Evolutionary conservation across 2,888 invertebrate genomes (phyloP).

Genomic region (Drosophila paranaensis): DNA sequence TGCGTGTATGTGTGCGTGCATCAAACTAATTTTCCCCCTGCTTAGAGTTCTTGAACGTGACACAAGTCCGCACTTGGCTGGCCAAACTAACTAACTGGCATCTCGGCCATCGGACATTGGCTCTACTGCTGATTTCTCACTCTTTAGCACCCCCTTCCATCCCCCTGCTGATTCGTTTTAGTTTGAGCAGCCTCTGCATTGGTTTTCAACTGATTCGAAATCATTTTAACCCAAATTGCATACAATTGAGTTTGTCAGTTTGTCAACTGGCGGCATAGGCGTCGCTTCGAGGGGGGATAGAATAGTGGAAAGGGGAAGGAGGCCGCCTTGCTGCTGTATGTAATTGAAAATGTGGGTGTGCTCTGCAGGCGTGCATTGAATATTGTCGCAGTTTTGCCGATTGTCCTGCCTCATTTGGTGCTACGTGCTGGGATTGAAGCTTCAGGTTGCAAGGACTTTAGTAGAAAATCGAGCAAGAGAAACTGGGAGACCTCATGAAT

Average conservation of each 20-base stretch:
- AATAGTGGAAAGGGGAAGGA: background rate
- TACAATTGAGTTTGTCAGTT: constrained; percentile 69
- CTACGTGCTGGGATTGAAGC: constrained; percentile 4
- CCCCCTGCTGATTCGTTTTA: constrained; percentile 12
- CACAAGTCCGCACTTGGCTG: constrained; percentile 71
- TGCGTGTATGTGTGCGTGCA: constrained; percentile 33
- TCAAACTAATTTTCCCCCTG: constrained; percentile 79
- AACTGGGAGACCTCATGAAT: background rate
- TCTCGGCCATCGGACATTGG: constrained; percentile 1
- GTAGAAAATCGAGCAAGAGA: background rate
- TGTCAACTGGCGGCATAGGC: constrained; percentile 23
- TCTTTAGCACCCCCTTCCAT: background rate
- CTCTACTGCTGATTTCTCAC: constrained; percentile 6
- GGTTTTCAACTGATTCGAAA: constrained; percentile 74
- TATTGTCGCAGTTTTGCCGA: constrained; percentile 2
- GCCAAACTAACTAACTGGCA: constrained; percentile 47
- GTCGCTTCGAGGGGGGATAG: background rate
- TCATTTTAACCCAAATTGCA: constrained; percentile 76
- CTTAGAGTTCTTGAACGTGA: constrained; percentile 79
- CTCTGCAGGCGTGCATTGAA: background rate
- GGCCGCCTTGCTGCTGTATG: background rate
- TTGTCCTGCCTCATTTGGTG: constrained; percentile 4
- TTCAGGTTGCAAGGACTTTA: background rate
- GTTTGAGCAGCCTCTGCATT: constrained; percentile 30
- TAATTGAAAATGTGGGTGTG: constrained; percentile 15